Evolutionary conservation across 2,113 vertebrate genomes (phyloP), one percentile per base, ranked within the genome.

Genomic region (Menura novaehollandiae): DNA sequence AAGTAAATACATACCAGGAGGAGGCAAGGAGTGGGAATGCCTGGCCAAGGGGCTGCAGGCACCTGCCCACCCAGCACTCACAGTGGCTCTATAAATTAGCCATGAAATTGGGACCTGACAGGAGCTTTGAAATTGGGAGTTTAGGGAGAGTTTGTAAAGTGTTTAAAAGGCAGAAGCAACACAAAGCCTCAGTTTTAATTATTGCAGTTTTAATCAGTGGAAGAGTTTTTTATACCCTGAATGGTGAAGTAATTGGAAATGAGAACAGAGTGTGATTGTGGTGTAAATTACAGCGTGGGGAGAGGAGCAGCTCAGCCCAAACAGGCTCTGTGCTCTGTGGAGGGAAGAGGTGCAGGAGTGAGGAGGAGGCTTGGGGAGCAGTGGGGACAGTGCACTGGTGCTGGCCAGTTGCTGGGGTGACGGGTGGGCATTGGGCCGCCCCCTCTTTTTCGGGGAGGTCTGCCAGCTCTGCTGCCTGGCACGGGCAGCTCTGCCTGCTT

Each of bases 141-240:
- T 30, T 56, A 47, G 59, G 64, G 39, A 66, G 75, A 87, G 72
- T 52, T 71, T 84, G 44, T 89, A 33, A 93, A 85, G 72, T 35
- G 20, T 47, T 91, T 85, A 86, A 88, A 86, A 94, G 66, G 79
- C 94, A 95, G 81, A 72, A 85, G 53, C 46, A 63, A 63, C 67
- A 72, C 84, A 95, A 89, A 95, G 76, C 67, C 72, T 91, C 55
- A 1, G 7, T 90, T 91, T 95, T 95, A 97, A 97, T 96, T 90
- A 94, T 58, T 91, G 89, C 17, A 0, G 27, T 49, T 96, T 95
- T 96, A 95, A 90, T 96, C 88, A 85, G 89, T 41, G 35, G 44
- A 84, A 75, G 46, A 52, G 20, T 67, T 90, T 96, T 89, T 79
- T 73, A 74, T 56, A 32, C 47, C 35, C 64, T 53, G 94, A 55